Evolutionary conservation across 1,140 invertebrate species (phyloP).

Genomic region (Ganaspis sp.): DNA sequence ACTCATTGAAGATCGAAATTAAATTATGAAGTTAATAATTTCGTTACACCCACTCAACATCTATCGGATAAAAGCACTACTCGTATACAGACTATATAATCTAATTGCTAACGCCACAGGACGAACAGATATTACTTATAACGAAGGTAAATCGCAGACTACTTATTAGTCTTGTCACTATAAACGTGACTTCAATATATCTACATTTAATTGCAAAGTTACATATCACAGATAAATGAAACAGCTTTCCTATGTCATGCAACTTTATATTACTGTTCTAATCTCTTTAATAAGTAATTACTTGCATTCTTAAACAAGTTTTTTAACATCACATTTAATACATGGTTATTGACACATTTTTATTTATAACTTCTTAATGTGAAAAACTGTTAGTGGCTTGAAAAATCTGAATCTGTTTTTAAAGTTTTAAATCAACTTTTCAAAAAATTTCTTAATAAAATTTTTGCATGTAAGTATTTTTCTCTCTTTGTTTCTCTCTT

Average conservation of each 20-base stretch:
- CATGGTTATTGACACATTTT: no score
- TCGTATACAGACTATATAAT: slow-evolving; percentile 5
- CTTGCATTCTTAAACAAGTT: no score
- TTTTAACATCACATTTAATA: no score
- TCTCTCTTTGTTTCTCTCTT: no score
- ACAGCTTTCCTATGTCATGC: neutral
- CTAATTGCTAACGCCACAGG: slow-evolving; percentile 17
- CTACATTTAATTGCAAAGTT: neutral
- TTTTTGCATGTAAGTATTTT: no score
- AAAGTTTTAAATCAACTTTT: no score
- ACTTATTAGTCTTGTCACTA: slow-evolving; percentile 19
- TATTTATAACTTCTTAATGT: neutral
- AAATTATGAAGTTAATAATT: neutral
- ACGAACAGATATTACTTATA: slow-evolving; percentile 10
- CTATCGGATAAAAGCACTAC: neutral
- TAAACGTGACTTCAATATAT: slow-evolving; percentile 1
- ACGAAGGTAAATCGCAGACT: slow-evolving; percentile 12
- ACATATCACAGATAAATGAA: neutral
- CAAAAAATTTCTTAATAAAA: no score
- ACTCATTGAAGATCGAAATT: no score
- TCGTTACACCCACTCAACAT: neutral
- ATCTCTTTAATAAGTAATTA: no score
- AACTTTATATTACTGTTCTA: neutral
- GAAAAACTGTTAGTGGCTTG: no score
- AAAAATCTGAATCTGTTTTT: no score